phyloP scores from a whole-genome alignment of 1,140 invertebrate species.

The Drosophila sechellia region DNA sequence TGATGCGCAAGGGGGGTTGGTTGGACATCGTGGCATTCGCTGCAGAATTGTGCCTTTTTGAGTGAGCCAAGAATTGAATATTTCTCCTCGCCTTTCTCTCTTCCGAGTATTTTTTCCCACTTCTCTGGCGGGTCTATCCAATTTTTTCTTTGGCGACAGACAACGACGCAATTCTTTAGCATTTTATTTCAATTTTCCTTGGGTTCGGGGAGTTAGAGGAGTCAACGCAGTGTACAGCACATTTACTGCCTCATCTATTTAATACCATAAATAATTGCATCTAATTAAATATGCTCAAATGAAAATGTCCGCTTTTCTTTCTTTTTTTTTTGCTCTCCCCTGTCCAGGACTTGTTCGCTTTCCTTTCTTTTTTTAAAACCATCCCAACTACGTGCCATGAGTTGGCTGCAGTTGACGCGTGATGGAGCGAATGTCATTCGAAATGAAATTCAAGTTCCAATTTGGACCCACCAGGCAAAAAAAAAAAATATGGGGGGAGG shows the following conservation, averaged over 20 bases:
- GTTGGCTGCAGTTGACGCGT: slow-evolving; percentile 83
- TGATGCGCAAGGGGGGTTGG: slow-evolving; percentile 54
- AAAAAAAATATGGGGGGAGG: background rate
- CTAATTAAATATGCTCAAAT: slow-evolving; percentile 85
- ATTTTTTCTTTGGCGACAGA: slow-evolving; percentile 53
- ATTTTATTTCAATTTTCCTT: slow-evolving; percentile 84
- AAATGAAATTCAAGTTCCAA: slow-evolving; percentile 84
- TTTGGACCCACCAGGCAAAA: slow-evolving; percentile 51
- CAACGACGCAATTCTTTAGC: slow-evolving; percentile 81
- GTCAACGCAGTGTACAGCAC: slow-evolving; percentile 66
- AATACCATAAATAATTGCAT: slow-evolving; percentile 85
- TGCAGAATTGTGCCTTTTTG: slow-evolving; percentile 72
- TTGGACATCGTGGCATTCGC: slow-evolving; percentile 37
- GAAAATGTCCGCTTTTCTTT: slow-evolving; percentile 83
- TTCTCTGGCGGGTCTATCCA: slow-evolving; percentile 24
- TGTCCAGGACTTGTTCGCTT: slow-evolving; percentile 13
- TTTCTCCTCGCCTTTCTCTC: slow-evolving; percentile 40
- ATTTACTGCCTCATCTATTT: slow-evolving; percentile 85
- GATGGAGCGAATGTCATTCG: slow-evolving; percentile 84
- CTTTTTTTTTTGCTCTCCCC: slow-evolving; percentile 14
- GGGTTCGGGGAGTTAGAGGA: slow-evolving; percentile 8
- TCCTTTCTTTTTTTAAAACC: slow-evolving; percentile 28
- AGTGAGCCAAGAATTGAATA: slow-evolving; percentile 77
- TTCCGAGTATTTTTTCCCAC: slow-evolving; percentile 30
- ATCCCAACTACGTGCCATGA: slow-evolving; percentile 65